Evolutionary conservation across 64 coral and sea anemone genomes (phyloP), one percentile per base, ranked within the genome.

Genomic region (Actinia tenebrosa): DNA sequence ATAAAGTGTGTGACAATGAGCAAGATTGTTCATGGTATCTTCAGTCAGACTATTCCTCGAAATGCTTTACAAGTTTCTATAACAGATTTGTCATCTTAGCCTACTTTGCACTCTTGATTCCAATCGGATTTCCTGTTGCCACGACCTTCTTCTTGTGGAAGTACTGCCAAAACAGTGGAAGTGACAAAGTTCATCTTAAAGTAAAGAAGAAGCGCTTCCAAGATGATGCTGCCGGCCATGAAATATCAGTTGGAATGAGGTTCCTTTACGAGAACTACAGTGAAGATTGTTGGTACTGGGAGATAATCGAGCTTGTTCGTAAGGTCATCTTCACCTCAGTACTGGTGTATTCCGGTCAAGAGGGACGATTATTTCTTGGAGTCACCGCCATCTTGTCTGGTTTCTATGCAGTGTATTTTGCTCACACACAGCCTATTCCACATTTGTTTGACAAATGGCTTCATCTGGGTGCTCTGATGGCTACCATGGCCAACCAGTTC

Each of bases 221-320:
- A 47, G 6, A 47, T 47, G 46, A 47, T 47, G 46, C 46, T 47
- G n/a, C n/a, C n/a, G 3, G 46, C 46, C 46, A 47, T 47, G 46
- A 47, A 47, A 47, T 47, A 47, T 47, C 46, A 2, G 6, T 6
- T 47, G 46, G 46, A 6, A 47, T 47, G 46, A 47, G 46, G 46
- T 86, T 86, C 84, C 20, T 86, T 37, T 86, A 86, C 54, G 84
- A 86, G 42, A 86, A 86, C 84, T 47, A 47, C 46, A 47, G 46
- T 47, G 46, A 86, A 5, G 56, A 62, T 42, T 92, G 90, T 44
- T 92, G 90, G 90, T 92, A 50, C 78, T 92, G 90, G 90, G 86
- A 92, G 45, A 46, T 92, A 8, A 82, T 92, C 16, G 90, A 92
- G 78, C 63, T 82, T 4, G 56, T 47, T 18, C 90, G 90, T 19